Conservation (phyloP, 1,140 invertebrate species). For the Pogonomyrmex californicus region DNA sequence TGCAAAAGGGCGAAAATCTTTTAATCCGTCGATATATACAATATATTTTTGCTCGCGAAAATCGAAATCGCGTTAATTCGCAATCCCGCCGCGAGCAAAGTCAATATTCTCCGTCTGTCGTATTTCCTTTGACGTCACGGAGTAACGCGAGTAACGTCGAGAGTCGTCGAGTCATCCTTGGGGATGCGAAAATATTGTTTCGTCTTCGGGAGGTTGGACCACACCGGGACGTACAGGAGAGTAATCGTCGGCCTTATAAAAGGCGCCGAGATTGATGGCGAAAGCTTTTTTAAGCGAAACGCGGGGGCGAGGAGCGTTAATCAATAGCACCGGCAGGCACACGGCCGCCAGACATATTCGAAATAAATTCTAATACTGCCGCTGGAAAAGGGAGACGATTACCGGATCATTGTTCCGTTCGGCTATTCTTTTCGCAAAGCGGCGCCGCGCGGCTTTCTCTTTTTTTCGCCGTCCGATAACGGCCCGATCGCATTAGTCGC, state of each 20-base stretch:
- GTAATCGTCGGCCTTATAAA: constrained; percentile 10
- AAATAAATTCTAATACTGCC: constrained; percentile 54
- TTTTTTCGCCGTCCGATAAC: background rate
- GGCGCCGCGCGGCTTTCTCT: too few relatives aligned
- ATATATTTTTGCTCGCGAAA: constrained; percentile 5
- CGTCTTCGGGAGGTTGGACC: background rate
- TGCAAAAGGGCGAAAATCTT: background rate
- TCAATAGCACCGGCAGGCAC: constrained; percentile 18
- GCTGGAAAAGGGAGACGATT: constrained; percentile 29
- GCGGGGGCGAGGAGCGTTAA: constrained; percentile 12
- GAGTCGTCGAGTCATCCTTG: constrained; percentile 23
- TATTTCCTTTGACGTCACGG: constrained; percentile 4
- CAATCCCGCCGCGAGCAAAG: background rate
- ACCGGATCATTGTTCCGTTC: constrained; percentile 49
- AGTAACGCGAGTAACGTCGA: background rate
- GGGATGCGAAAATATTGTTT: constrained; percentile 37
- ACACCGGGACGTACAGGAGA: background rate
- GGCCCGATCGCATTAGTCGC: constrained; percentile 44
- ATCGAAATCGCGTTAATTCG: constrained; percentile 11
- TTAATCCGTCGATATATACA: constrained; percentile 3
- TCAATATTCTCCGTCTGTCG: background rate
- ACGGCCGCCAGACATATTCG: background rate
- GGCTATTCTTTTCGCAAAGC: constrained; percentile 38
- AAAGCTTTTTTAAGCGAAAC: constrained; percentile 44
- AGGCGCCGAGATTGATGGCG: constrained; percentile 39